Evolutionary conservation across 2,888 invertebrate species (phyloP).

Genomic region (Rhamphomyia laevipes): DNA sequence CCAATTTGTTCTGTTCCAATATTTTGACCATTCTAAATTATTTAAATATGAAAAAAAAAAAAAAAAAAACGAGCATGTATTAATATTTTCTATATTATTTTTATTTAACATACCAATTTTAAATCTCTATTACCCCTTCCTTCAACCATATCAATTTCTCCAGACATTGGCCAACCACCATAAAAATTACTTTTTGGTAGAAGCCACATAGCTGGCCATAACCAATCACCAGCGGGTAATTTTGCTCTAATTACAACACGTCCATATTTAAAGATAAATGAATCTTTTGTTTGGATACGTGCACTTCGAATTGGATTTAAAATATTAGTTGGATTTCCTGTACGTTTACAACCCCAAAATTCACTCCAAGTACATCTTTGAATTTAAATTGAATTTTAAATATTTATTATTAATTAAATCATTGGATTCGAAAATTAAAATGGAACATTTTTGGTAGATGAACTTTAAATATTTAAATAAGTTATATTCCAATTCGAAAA

Average conservation of each 20-base stretch:
- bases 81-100: too few species aligned
- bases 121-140: conserved; percentile 50
- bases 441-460: too few species aligned
- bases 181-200: conserved; percentile 51
- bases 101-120: conserved; percentile 14
- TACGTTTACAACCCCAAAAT: conserved; percentile 47
- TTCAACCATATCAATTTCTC: conserved; percentile 60
- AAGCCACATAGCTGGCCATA: conserved; percentile 49
- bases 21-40: conserved; percentile 40
- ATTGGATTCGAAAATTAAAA: too few species aligned
- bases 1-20: conserved; percentile 48
- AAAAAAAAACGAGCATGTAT: too few species aligned
- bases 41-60: too few species aligned
- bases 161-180: conserved; percentile 58
- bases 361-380: conserved; percentile 47
- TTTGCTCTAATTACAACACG: conserved; percentile 51
- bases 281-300: conserved; percentile 47
- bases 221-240: conserved; percentile 59
- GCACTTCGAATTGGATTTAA: conserved; percentile 58
- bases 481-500: too few species aligned
- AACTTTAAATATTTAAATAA: too few species aligned
- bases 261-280: conserved; percentile 55
- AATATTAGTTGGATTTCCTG: conserved; percentile 40
- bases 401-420: too few species aligned
- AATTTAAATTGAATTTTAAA: background rate